These are phyloP conservation scores for Hydrochoerus hydrochaeris DNA, from an alignment of 2,113 vertebrate genomes.

Conservation along the genomic window DNA sequence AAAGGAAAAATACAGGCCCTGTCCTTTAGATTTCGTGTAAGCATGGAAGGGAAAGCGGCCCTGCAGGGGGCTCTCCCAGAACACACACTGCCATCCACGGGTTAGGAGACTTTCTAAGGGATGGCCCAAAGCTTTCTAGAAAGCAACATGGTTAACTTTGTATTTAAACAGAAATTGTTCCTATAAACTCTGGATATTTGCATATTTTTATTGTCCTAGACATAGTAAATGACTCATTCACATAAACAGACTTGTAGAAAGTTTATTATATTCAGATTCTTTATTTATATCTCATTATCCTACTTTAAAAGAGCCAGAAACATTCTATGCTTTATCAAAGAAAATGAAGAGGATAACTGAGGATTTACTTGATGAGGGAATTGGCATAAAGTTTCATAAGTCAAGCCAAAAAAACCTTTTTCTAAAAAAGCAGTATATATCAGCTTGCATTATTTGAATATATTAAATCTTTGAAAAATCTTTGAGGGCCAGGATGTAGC, in stretches of 20 bases:
- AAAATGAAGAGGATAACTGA: not conserved
- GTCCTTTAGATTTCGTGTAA: not conserved
- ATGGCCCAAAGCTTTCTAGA: not conserved
- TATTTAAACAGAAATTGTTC: constrained; percentile 46
- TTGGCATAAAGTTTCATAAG: constrained; percentile 45
- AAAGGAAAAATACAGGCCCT: not conserved
- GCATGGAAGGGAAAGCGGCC: not conserved
- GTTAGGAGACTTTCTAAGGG: not conserved
- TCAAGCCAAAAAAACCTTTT: not conserved
- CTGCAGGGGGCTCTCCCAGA: not conserved
- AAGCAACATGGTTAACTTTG: constrained; percentile 5
- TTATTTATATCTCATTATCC: not conserved
- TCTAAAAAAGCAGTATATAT: not conserved
- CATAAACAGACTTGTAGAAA: not conserved
- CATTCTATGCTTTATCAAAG: not conserved
- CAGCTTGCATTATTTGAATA: constrained; percentile 30
- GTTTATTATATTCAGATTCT: not conserved
- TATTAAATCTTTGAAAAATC: constrained; percentile 31
- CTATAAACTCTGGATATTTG: not conserved
- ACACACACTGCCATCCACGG: not conserved
- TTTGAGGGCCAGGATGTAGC: not conserved
- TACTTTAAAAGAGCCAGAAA: not conserved
- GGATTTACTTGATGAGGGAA: not conserved
- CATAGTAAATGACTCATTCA: constrained; percentile 27
- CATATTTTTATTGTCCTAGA: constrained; percentile 14